Conservation (phyloP, 2,797 vertebrate genomes). For the Pangasius krempfi region DNA sequence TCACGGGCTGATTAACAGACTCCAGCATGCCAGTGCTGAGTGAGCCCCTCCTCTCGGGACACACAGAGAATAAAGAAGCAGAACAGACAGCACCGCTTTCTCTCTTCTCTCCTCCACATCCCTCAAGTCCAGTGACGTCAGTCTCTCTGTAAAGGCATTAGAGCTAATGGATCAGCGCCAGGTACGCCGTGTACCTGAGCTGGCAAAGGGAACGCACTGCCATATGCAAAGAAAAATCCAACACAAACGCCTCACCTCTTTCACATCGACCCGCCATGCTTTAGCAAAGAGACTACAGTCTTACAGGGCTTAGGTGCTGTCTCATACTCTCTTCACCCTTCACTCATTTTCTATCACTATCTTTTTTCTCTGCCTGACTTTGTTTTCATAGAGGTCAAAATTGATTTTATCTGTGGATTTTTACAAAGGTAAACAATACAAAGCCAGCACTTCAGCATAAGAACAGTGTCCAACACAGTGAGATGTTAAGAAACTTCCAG, state of each 20-base stretch:
- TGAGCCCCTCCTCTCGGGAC: slow-evolving; percentile 64
- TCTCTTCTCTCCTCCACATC: slow-evolving; percentile 19
- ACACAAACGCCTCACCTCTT: slow-evolving; percentile 48
- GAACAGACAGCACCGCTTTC: slow-evolving; percentile 61
- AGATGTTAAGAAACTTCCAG: slow-evolving; percentile 9
- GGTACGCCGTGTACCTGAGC: slow-evolving; percentile 63
- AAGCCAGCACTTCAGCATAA: slow-evolving; percentile 38
- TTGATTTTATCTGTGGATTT: slow-evolving; percentile 45
- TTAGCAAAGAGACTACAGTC: slow-evolving; percentile 9
- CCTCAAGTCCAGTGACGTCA: slow-evolving; percentile 66
- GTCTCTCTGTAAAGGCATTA: slow-evolving; percentile 69
- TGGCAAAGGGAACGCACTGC: slow-evolving; percentile 56
- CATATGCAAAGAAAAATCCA: slow-evolving; percentile 64
- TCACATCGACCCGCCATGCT: slow-evolving; percentile 52
- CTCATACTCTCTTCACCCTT: slow-evolving; percentile 13
- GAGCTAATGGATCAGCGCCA: slow-evolving; percentile 72
- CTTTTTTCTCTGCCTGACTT: slow-evolving; percentile 42
- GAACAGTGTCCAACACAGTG: not conserved
- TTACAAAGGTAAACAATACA: slow-evolving; percentile 48
- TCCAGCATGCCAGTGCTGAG: slow-evolving; percentile 69
- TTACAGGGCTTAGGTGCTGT: slow-evolving; percentile 19
- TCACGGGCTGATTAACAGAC: slow-evolving; percentile 75
- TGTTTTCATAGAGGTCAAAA: slow-evolving; percentile 49
- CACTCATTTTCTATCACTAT: slow-evolving; percentile 28
- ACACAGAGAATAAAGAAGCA: slow-evolving; percentile 73